A percentile compares a stretch with the other conserved stretches of the same genome.
Conservation (phyloP, 2,113 vertebrate species). For the Carassius gibelio region DNA sequence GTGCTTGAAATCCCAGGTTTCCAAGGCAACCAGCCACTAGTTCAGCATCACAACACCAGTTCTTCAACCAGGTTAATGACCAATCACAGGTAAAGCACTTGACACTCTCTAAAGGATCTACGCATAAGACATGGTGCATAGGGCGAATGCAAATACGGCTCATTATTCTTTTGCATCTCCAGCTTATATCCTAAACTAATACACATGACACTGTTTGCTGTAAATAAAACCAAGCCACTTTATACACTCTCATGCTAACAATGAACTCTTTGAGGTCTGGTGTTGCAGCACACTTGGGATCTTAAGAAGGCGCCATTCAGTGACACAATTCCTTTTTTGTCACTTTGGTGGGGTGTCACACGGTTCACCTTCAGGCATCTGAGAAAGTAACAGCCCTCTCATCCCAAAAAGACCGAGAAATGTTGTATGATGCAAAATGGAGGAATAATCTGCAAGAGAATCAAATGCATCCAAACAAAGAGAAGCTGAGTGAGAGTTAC, state of each 20-base stretch:
- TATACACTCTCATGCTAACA: conserved; percentile 1
- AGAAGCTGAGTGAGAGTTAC: not conserved
- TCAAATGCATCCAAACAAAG: conserved; percentile 24
- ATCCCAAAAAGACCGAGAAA: conserved; percentile 47
- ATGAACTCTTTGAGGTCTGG: conserved; percentile 22
- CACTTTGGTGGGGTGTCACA: conserved; percentile 34
- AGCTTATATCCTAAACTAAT: not conserved
- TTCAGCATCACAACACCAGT: conserved; percentile 52
- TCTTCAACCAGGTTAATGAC: conserved; percentile 67
- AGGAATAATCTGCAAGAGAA: conserved; percentile 53
- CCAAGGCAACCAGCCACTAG: conserved; percentile 69
- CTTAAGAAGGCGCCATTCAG: conserved; percentile 46
- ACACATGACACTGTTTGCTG: not conserved
- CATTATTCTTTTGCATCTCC: not conserved
- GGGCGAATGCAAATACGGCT: not conserved
- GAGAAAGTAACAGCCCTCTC: conserved; percentile 53
- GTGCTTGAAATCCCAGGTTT: conserved; percentile 64
- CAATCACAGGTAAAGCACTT: conserved; percentile 11
- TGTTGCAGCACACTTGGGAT: conserved; percentile 24
- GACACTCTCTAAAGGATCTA: not conserved
- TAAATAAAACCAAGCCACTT: conserved; percentile 2
- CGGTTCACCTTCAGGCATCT: conserved; percentile 56
- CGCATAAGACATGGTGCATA: not conserved
- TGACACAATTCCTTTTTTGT: conserved; percentile 23
- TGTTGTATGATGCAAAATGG: conserved; percentile 60